phyloP scores from a whole-genome alignment of 2,888 invertebrate species.

The Neoitamus cyanurus region DNA sequence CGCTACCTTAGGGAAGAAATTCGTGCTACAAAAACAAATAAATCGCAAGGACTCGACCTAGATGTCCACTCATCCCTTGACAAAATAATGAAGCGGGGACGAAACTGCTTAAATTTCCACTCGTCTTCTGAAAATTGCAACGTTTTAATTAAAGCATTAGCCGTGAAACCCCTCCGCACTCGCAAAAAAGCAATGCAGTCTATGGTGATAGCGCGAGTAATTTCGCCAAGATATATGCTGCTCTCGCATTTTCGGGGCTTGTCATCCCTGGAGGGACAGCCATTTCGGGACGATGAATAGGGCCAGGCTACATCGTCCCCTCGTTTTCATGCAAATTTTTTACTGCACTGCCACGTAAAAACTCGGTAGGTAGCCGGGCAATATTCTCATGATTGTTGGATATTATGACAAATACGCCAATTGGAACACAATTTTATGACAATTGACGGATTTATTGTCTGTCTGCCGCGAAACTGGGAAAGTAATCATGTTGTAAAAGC shows the following conservation, averaged over 20 bases:
- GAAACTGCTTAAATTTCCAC: background rate
- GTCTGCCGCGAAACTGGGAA: background rate
- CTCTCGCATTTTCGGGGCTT: background rate
- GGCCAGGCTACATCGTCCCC: background rate
- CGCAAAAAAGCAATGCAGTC: background rate
- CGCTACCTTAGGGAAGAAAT: background rate
- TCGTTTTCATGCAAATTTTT: background rate
- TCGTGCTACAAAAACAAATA: background rate
- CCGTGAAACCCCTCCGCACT: background rate
- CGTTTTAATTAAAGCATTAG: background rate
- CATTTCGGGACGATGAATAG: background rate
- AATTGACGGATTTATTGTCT: background rate
- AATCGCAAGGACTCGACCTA: background rate
- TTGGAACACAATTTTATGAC: background rate
- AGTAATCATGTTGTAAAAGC: background rate
- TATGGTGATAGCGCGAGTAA: background rate
- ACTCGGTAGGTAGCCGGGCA: background rate
- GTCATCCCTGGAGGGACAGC: background rate
- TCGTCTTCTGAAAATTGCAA: background rate
- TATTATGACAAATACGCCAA: background rate
- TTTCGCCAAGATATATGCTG: background rate
- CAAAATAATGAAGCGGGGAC: background rate
- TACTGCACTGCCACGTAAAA: background rate
- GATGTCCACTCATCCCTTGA: background rate
- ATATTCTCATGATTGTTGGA: background rate